Percentiles rank a stretch among this genome's conserved stretches.
Evolutionary conservation across 2,888 invertebrate species (phyloP).

Genomic region (Drosophila stalkeri): DNA sequence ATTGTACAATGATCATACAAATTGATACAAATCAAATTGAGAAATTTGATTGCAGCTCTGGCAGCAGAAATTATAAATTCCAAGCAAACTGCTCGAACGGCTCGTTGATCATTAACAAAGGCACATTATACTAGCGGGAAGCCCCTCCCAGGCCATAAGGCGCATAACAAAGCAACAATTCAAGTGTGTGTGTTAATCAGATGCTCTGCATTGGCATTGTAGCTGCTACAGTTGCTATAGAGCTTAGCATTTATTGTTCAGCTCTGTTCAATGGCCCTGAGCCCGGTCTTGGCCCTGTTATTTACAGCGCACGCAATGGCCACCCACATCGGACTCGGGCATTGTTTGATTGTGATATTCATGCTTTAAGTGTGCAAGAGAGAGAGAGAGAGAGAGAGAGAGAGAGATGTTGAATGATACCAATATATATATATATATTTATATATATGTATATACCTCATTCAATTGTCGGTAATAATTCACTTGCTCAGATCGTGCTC

Average conservation of each 20-base stretch:
- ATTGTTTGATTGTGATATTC: conserved; percentile 73
- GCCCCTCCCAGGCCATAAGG: not conserved
- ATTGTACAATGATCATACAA: conserved; percentile 43
- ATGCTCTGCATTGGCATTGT: conserved; percentile 38
- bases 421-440: too few relatives aligned
- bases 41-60: conserved; percentile 61
- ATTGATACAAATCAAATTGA: conserved; percentile 68
- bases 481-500: conserved; percentile 67
- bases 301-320: conserved; percentile 60
- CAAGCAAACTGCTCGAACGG: conserved; percentile 34
- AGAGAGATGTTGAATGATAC: conserved; percentile 34
- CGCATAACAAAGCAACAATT: conserved; percentile 53
- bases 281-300: conserved; percentile 21
- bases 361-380: conserved; percentile 55
- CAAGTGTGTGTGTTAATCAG: conserved; percentile 70
- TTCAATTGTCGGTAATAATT: conserved; percentile 76
- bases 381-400: too few relatives aligned
- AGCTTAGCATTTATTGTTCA: conserved; percentile 49
- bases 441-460: too few relatives aligned
- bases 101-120: conserved; percentile 59
- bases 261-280: conserved; percentile 13
- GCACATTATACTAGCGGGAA: conserved; percentile 24
- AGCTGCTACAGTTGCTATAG: conserved; percentile 17
- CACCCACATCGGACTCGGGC: conserved; percentile 36
- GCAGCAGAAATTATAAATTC: conserved; percentile 69